Evolutionary conservation across 2,113 vertebrate genomes (phyloP).

Genomic region (Balaeniceps rex): DNA sequence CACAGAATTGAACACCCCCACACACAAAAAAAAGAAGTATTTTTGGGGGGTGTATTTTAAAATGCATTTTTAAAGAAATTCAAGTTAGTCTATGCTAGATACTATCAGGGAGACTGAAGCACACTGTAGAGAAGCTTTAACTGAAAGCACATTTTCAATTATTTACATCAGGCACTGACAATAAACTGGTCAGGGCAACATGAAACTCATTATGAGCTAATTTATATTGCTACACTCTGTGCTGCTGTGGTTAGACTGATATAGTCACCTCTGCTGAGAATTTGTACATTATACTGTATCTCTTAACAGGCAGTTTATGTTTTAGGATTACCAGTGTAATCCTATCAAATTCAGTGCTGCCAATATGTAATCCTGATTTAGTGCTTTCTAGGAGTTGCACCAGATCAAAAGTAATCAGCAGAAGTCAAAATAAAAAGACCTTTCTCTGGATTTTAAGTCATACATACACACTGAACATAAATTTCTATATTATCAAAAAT

Average conservation of each 20-base stretch:
- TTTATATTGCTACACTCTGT: background rate
- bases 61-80: background rate
- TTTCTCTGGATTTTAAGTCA: background rate
- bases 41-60: background rate
- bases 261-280: background rate
- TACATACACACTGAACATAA: background rate
- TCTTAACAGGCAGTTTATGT: background rate
- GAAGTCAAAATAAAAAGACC: background rate
- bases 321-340: slow-evolving; percentile 1
- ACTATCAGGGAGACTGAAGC: background rate
- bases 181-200: background rate
- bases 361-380: background rate
- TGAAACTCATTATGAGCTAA: slow-evolving; percentile 15
- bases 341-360: background rate
- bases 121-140: background rate
- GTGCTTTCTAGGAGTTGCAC: background rate
- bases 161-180: background rate
- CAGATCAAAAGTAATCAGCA: background rate
- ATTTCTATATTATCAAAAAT: background rate
- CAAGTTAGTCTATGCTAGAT: background rate
- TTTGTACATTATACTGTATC: background rate
- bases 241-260: background rate
- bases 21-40: background rate
- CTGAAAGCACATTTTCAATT: background rate
- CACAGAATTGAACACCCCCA: background rate